Conservation (phyloP, 2,797 vertebrate species). For the Phrynocephalus vlangalii region DNA sequence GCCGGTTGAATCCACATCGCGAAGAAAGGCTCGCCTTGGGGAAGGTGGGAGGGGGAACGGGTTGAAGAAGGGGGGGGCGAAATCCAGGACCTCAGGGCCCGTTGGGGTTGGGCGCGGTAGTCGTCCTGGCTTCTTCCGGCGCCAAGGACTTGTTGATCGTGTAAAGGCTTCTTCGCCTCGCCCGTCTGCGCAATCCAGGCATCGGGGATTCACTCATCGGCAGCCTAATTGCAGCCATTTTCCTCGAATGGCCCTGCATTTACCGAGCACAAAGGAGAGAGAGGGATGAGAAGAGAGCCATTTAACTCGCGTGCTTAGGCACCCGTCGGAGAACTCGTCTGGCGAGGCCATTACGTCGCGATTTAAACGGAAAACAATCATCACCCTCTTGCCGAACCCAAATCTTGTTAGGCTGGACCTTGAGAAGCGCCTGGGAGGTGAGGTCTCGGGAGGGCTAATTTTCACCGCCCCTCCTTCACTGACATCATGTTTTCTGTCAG, state of each 20-base stretch:
- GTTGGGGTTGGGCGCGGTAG: too few species aligned
- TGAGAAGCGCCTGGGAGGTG: slow-evolving; percentile 25
- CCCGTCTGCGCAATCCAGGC: slow-evolving; percentile 6
- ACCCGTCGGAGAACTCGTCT: slow-evolving; percentile 17
- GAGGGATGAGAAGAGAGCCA: not conserved
- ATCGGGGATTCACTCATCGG: not conserved
- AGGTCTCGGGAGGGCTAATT: not conserved
- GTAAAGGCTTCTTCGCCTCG: not conserved
- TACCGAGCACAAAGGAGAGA: slow-evolving; percentile 9
- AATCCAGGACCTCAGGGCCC: too few species aligned
- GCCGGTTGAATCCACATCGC: too few species aligned
- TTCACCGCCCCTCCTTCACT: not conserved
- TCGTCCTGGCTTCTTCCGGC: slow-evolving; percentile 7
- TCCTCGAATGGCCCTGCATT: slow-evolving; percentile 20
- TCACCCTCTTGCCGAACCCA: not conserved
- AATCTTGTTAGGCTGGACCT: slow-evolving; percentile 9
- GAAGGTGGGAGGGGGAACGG: too few species aligned
- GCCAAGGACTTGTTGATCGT: not conserved
- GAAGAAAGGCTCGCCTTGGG: too few species aligned
- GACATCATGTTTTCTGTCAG: not conserved
- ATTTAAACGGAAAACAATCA: slow-evolving; percentile 12
- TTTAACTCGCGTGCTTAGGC: not conserved
- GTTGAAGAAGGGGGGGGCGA: too few species aligned
- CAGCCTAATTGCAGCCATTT: slow-evolving; percentile 35
- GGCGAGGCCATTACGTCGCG: not conserved